Base-by-base conservation (phyloP, 1,140 invertebrate genomes). In the Temnothorax nylanderi region DNA sequence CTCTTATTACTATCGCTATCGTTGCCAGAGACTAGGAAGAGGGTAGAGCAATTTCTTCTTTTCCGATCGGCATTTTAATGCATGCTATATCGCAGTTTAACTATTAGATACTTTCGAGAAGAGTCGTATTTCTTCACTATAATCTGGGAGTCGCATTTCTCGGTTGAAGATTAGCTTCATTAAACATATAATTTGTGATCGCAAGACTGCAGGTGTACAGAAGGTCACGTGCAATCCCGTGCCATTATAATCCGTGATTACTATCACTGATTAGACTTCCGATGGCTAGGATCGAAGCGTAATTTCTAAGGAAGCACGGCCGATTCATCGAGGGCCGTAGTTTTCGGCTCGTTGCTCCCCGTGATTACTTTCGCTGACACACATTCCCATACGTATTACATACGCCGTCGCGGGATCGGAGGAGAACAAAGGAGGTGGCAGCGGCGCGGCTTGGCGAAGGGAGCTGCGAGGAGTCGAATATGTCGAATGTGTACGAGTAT, bases 311-410 rank as follows among this genome's bases (percentile, higher is more conserved):
- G 69, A 74, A 60, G 60, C 54, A 62, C 80, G 13, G 67, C 60
- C 54, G 80, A 58, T 75, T 34, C 54, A n/a, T 26, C 34, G 7
- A n/a, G 32, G 60, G 26, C 26, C 51, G 26, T 18, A 56, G 41
- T 84, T 84, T 84, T 84, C 69, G 80, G 80, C 80, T 75, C 80
- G 51, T 75, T 82, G 37, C 78, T 34, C 49, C 8, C 34, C 67
- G 16, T 47, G 51, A 58, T 75, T 84, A 75, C 69, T 75, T 62
- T 84, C 54, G 80, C 80, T 84, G 80, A 62, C 80, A 84, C 80
- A 84, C 69, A 84, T 84, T 74, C 54, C 51, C 54, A 13, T 41
- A 18, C 13, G 56, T 49, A 21, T 37, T 21, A 34, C 11, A 18
- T 11, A 11, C 41, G 16, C 13, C 26, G 16, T 41, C 26, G 54